A percentile compares a stretch with the other conserved stretches of the same genome.
Evolutionary conservation across 2,888 invertebrate species (phyloP).

Genomic region (Megalurothrips usitatus): DNA sequence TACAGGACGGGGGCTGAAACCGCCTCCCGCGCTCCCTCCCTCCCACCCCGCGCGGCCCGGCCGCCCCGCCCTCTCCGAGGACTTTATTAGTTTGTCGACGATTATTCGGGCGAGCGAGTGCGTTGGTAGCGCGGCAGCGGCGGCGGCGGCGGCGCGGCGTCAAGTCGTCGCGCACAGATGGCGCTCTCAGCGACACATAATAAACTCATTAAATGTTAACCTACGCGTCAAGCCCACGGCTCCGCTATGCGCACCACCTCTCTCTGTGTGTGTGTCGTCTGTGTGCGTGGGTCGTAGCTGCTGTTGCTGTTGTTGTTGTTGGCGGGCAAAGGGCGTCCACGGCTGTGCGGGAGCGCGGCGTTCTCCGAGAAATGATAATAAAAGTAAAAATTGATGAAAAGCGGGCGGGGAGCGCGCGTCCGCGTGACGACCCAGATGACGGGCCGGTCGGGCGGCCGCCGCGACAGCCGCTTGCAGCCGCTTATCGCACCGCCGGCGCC

Average conservation of each 20-base stretch:
- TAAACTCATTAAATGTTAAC: conserved; percentile 27
- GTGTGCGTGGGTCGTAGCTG: no score
- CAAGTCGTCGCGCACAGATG: conserved; percentile 18
- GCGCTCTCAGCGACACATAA: conserved; percentile 19
- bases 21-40: not conserved
- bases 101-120: conserved; percentile 31
- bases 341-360: no score
- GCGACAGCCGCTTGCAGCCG: no score
- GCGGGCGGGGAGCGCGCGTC: not conserved
- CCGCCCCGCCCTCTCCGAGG: not conserved
- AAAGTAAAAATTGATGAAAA: not conserved
- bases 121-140: conserved; percentile 42
- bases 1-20: conserved; percentile 4
- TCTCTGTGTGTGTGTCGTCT: no score
- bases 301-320: no score
- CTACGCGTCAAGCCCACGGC: conserved; percentile 1
- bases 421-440: not conserved
- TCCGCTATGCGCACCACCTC: no score
- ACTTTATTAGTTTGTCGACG: conserved; percentile 26
- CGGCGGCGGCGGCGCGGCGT: conserved; percentile 19
- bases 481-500: no score
- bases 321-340: no score
- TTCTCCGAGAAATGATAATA: no score
- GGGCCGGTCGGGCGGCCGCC: no score
- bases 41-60: not conserved